Conservation (phyloP, 1,140 invertebrate genomes). For the Panagrolaimus sp. region DNA sequence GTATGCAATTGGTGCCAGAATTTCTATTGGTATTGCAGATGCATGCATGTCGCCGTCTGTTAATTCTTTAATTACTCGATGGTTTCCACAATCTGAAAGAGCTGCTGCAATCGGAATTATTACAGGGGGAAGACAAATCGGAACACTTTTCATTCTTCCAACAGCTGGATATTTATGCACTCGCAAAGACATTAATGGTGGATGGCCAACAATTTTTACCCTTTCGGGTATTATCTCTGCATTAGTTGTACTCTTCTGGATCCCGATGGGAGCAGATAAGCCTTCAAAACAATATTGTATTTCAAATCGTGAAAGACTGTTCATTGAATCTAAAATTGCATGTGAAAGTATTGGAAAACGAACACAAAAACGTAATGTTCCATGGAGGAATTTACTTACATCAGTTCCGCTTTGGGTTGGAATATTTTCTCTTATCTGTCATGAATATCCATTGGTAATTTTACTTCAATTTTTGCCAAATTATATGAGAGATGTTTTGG, state of each 20-base stretch:
- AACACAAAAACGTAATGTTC: slow-evolving; percentile 43
- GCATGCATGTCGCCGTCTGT: slow-evolving; percentile 54
- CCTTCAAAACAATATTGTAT: slow-evolving; percentile 56
- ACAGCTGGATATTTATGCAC: slow-evolving; percentile 57
- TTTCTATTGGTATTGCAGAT: slow-evolving; percentile 51
- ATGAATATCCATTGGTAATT: slow-evolving; percentile 55
- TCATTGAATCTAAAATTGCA: slow-evolving; percentile 56
- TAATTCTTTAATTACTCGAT: slow-evolving; percentile 55
- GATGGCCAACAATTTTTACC: slow-evolving; percentile 57
- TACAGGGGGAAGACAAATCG: slow-evolving; percentile 55
- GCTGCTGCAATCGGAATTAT: slow-evolving; percentile 57
- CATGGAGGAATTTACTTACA: slow-evolving; percentile 38
- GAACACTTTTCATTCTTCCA: slow-evolving; percentile 55
- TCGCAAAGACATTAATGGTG: slow-evolving; percentile 50
- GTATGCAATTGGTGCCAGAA: slow-evolving; percentile 46
- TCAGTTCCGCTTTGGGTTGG: slow-evolving; percentile 51
- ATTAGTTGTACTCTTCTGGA: slow-evolving; percentile 53
- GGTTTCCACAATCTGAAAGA: slow-evolving; percentile 51
- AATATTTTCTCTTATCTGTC: slow-evolving; percentile 52
- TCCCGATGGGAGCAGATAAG: slow-evolving; percentile 56
- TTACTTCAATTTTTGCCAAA: slow-evolving; percentile 58
- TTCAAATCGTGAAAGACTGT: slow-evolving; percentile 45
- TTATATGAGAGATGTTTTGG: slow-evolving; percentile 56
- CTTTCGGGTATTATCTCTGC: slow-evolving; percentile 46
- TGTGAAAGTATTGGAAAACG: slow-evolving; percentile 56